Percentiles rank a stretch among this genome's conserved stretches.
Evolutionary conservation across 2,113 vertebrate genomes (phyloP).

Genomic region (Meriones unguiculatus): DNA sequence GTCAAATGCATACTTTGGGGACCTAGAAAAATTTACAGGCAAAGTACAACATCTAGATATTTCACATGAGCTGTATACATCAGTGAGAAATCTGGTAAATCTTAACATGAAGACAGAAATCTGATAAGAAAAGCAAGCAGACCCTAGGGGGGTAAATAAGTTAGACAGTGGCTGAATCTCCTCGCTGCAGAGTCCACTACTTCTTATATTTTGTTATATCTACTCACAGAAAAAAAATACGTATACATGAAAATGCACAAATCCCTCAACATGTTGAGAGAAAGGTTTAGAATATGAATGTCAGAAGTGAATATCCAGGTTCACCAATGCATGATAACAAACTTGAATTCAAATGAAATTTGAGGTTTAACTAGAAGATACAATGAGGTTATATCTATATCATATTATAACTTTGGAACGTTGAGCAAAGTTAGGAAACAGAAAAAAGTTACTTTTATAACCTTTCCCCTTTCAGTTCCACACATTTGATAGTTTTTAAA

Average conservation of each 20-base stretch:
- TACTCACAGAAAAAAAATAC: not conserved
- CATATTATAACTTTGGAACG: not conserved
- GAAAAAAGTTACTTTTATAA: not conserved
- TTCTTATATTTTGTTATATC: not conserved
- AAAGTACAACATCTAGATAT: not conserved
- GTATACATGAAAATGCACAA: not conserved
- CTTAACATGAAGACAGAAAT: not conserved
- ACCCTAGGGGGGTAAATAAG: not conserved
- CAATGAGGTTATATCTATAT: not conserved
- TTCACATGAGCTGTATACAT: not conserved
- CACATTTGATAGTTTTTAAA: not conserved
- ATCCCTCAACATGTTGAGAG: not conserved
- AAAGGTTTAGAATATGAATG: not conserved
- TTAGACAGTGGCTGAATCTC: not conserved
- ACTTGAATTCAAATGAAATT: not conserved
- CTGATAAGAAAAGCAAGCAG: not conserved
- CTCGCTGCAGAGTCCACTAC: not conserved
- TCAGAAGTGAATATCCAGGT: not conserved
- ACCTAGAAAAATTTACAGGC: not conserved
- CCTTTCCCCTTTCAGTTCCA: not conserved
- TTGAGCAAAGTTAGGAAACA: accelerated
- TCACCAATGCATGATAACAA: not conserved
- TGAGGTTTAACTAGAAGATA: not conserved
- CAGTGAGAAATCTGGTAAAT: not conserved
- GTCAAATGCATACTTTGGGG: not conserved